Percentiles rank a stretch among this genome's conserved stretches.
These are phyloP conservation scores for Molossus molossus DNA, from an alignment of 2,797 vertebrate genomes.

Conservation along the genomic window DNA sequence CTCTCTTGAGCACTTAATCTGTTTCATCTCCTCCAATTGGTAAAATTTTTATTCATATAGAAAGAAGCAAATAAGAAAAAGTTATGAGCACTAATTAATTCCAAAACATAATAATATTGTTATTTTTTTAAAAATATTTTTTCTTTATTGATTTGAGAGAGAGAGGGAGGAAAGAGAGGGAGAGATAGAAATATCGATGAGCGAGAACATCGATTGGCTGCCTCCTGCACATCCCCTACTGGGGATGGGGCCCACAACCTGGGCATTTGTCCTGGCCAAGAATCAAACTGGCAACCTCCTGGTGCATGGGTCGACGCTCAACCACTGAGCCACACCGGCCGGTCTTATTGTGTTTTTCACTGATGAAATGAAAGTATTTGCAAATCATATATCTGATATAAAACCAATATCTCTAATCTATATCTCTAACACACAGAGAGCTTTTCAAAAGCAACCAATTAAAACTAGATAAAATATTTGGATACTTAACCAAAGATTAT, in stretches of 20 bases:
- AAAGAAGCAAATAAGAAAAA: conserved; percentile 24
- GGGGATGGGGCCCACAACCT: no score
- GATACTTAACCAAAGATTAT: neutral
- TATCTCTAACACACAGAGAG: neutral
- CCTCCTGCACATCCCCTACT: no score
- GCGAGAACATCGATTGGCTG: no score
- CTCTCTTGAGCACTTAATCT: conserved; percentile 40
- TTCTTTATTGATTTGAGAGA: no score
- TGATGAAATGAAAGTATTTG: neutral
- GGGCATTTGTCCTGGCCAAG: no score
- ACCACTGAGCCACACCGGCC: no score
- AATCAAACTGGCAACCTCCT: no score
- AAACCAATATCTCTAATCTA: neutral
- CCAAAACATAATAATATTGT: neutral
- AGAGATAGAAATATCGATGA: no score
- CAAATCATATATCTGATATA: neutral
- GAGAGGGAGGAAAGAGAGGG: no score
- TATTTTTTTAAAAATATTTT: no score
- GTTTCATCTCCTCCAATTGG: conserved; percentile 42
- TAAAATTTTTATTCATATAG: conserved; percentile 48
- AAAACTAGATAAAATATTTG: neutral
- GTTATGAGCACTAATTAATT: neutral
- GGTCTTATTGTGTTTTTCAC: neutral
- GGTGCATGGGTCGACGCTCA: no score
- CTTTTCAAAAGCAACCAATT: neutral